These are phyloP conservation scores for Amazona guildingii DNA, from an alignment of 2,113 vertebrate species.

Conservation along the genomic window DNA sequence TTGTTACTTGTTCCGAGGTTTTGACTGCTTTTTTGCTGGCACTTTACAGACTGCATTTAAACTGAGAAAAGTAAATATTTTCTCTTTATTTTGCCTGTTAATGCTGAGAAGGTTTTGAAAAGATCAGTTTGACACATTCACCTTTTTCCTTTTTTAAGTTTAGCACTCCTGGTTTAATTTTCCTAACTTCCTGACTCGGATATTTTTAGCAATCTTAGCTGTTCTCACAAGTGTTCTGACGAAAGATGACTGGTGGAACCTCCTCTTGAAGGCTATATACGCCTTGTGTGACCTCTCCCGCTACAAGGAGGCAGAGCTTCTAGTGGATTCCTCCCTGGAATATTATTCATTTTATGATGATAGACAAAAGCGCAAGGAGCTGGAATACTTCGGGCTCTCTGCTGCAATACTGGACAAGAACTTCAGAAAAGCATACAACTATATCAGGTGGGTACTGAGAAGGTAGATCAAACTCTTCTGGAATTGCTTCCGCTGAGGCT, in stretches of 20 bases:
- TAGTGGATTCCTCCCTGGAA: constrained; percentile 94
- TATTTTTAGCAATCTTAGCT: constrained; percentile 77
- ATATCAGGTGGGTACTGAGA: constrained; percentile 84
- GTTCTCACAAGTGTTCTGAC: constrained; percentile 89
- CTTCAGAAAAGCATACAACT: constrained; percentile 93
- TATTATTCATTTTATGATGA: constrained; percentile 97
- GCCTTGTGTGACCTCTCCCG: constrained; percentile 86
- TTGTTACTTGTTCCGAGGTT: background rate
- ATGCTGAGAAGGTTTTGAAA: background rate
- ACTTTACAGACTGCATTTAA: background rate
- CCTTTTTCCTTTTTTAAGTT: background rate
- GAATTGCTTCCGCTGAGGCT: background rate
- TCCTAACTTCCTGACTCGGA: background rate
- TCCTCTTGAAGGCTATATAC: constrained; percentile 86
- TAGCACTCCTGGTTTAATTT: background rate
- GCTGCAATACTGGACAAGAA: constrained; percentile 93
- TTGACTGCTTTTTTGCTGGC: background rate
- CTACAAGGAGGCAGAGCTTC: constrained; percentile 89
- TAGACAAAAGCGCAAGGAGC: constrained; percentile 88
- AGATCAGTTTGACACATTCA: background rate
- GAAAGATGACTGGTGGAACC: constrained; percentile 97
- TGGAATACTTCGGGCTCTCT: constrained; percentile 94
- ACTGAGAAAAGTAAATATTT: background rate
- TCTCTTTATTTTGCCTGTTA: background rate
- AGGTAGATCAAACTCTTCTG: background rate